Evolutionary conservation across 2,797 vertebrate genomes (phyloP).

Genomic region (Neoniphon sammara): DNA sequence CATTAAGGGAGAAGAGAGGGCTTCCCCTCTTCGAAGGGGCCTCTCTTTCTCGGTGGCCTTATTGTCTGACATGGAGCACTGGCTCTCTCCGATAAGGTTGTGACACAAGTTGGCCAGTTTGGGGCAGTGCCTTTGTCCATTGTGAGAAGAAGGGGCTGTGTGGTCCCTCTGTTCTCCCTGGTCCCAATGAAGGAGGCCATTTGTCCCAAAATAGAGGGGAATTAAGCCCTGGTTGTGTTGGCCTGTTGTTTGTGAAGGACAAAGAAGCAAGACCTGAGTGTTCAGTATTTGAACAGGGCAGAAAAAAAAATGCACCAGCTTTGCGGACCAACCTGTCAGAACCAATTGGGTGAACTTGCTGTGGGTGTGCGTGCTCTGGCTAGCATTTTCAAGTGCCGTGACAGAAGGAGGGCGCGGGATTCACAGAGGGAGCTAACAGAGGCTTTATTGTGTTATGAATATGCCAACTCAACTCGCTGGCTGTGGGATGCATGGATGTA

Average conservation of each 20-base stretch:
- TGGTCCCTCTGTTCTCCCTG: slow-evolving; percentile 72
- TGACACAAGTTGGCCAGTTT: slow-evolving; percentile 75
- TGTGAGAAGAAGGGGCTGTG: slow-evolving; percentile 73
- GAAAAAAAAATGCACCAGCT: slow-evolving; percentile 45
- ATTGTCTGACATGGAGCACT: slow-evolving; percentile 55
- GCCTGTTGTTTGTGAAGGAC: slow-evolving; percentile 68
- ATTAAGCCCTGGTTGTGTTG: slow-evolving; percentile 69
- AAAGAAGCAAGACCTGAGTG: slow-evolving; percentile 69
- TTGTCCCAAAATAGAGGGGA: slow-evolving; percentile 66
- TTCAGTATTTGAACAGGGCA: slow-evolving; percentile 60
- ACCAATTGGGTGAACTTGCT: slow-evolving; percentile 65
- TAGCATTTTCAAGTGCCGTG: slow-evolving; percentile 23
- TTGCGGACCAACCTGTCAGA: slow-evolving; percentile 72
- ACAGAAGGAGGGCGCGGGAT: slow-evolving; percentile 41
- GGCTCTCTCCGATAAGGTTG: slow-evolving; percentile 73
- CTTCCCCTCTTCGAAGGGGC: slow-evolving; percentile 36
- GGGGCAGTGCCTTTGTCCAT: slow-evolving; percentile 71
- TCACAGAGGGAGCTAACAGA: slow-evolving; percentile 49
- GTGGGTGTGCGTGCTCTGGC: slow-evolving; percentile 36
- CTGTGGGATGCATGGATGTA: slow-evolving; percentile 38
- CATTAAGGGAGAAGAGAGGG: slow-evolving; percentile 57
- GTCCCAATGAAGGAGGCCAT: slow-evolving; percentile 65
- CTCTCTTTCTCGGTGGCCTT: slow-evolving; percentile 62
- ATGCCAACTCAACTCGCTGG: slow-evolving; percentile 49
- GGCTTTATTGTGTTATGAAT: slow-evolving; percentile 53